A percentile compares a stretch with the other conserved stretches of the same genome.
Conservation (phyloP, 2,113 vertebrate genomes). For the Nerophis lumbriciformis region DNA sequence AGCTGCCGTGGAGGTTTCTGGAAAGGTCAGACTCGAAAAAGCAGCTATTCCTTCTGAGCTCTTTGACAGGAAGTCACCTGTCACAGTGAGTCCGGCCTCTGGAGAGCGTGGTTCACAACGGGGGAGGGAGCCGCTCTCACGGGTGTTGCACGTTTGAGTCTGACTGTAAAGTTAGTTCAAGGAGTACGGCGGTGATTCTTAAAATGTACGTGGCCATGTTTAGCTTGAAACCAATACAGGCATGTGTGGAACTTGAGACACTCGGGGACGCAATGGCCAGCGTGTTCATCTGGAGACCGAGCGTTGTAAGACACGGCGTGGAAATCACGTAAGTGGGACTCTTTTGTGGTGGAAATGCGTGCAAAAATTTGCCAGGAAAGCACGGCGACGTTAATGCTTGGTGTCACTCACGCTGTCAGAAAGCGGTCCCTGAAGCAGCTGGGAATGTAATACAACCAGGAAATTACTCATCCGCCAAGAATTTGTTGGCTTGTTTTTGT, state of each 20-base stretch:
- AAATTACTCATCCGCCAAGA: constrained; percentile 55
- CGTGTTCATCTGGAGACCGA: constrained; percentile 12
- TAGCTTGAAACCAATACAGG: constrained; percentile 62
- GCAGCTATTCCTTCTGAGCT: constrained; percentile 27
- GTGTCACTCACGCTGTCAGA: constrained; percentile 29
- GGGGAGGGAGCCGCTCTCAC: constrained; percentile 34
- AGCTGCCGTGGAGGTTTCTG: neutral
- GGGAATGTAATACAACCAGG: constrained; percentile 49
- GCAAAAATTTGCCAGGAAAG: constrained; percentile 6
- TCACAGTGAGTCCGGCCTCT: constrained; percentile 32
- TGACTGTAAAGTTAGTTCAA: constrained; percentile 20
- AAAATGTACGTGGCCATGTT: constrained; percentile 40
- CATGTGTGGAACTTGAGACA: constrained; percentile 52
- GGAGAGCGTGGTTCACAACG: constrained; percentile 18
- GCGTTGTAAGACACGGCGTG: constrained; percentile 14
- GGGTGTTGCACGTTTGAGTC: constrained; percentile 37
- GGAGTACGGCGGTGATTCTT: constrained; percentile 26
- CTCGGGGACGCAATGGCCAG: constrained; percentile 23
- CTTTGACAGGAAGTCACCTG: constrained; percentile 47
- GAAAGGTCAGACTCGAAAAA: constrained; percentile 31
- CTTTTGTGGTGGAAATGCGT: constrained; percentile 14
- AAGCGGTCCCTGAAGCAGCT: constrained; percentile 42
- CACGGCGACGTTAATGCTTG: constrained; percentile 10
- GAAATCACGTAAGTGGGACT: constrained; percentile 28
- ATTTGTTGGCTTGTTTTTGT: constrained; percentile 44